Evolutionary conservation across 2,797 vertebrate species (phyloP).

Genomic region (Cercopithecus hamlyni): DNA sequence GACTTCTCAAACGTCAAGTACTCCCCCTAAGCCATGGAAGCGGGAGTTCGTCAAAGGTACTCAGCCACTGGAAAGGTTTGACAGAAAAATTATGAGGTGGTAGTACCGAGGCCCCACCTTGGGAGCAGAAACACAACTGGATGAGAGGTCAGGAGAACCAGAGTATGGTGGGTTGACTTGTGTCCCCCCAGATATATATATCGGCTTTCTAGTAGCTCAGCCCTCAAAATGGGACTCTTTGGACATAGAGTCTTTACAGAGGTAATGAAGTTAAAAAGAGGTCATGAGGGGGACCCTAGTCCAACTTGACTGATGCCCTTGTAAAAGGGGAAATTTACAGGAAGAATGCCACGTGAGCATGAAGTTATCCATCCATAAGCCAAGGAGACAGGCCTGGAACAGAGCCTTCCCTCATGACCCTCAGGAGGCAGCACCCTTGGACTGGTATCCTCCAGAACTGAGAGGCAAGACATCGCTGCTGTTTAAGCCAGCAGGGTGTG

Average conservation of each 20-base stretch:
- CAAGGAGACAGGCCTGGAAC: background rate
- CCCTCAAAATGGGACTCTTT: background rate
- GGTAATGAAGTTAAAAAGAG: background rate
- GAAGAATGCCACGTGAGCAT: rapidly evolving
- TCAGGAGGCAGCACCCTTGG: background rate
- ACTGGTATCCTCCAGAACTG: background rate
- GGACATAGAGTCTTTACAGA: background rate
- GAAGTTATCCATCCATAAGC: background rate
- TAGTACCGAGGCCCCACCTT: background rate
- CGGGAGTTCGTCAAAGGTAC: background rate
- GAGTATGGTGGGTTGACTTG: rapidly evolving
- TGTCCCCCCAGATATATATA: too few relatives aligned
- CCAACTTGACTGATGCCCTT: background rate
- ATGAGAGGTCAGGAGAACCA: background rate
- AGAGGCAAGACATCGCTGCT: background rate
- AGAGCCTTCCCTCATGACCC: background rate
- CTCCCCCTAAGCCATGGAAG: background rate
- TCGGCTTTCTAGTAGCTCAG: background rate
- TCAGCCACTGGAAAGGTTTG: background rate
- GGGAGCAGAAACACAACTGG: background rate
- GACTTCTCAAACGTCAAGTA: background rate
- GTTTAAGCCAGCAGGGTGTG: rapidly evolving
- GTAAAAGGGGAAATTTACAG: background rate
- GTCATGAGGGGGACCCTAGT: background rate
- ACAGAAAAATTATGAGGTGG: background rate